phyloP scores from a whole-genome alignment of 2,797 vertebrate species.

The Threskiornis aethiopicus region DNA sequence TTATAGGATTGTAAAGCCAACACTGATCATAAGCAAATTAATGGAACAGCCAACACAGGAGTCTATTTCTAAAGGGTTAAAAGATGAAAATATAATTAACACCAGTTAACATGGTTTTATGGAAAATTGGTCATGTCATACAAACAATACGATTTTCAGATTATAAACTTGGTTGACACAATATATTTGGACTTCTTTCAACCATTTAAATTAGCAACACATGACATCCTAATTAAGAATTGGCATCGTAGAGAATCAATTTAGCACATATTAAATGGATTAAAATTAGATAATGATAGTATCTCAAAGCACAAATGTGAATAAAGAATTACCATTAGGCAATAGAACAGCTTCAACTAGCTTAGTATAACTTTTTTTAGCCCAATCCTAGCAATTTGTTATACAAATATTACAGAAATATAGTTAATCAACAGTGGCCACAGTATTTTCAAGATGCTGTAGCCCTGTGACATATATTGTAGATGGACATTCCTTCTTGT shows the following conservation, averaged over 20 bases:
- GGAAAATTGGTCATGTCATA: not conserved
- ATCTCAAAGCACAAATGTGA: not conserved
- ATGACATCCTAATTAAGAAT: not conserved
- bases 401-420: not conserved
- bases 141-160: not conserved
- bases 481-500: not conserved
- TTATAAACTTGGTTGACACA: not conserved
- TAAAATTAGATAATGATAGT: not conserved
- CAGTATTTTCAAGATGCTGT: not conserved
- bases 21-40: not conserved
- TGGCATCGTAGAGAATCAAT: not conserved
- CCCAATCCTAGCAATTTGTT: not conserved
- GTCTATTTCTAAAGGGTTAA: not conserved
- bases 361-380: not conserved
- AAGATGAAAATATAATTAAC: not conserved
- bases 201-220: not conserved
- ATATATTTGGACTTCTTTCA: not conserved
- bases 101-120: not conserved
- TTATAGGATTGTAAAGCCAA: not conserved
- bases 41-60: not conserved
- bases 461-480: not conserved
- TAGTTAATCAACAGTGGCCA: not conserved
- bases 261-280: not conserved
- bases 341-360: not conserved
- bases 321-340: not conserved